Percentiles rank a stretch among this genome's conserved stretches.
Evolutionary conservation across 2,888 invertebrate genomes (phyloP).

Genomic region (Sinopyrophorus schimmeli): DNA sequence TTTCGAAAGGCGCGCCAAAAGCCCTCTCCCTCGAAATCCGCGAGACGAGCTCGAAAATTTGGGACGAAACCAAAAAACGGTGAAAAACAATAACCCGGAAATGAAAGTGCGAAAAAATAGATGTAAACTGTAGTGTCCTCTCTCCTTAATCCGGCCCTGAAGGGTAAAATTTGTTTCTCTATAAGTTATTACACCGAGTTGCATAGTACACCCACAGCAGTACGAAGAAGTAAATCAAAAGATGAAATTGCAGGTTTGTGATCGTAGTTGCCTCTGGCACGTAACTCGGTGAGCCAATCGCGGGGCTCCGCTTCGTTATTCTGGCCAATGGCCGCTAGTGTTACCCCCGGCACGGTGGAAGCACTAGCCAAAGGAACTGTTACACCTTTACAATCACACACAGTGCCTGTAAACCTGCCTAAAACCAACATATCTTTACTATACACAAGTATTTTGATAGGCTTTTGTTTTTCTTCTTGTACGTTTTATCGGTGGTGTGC

Average conservation of each 20-base stretch:
- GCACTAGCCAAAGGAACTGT: constrained; percentile 51
- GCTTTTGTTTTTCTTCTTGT: constrained; percentile 20
- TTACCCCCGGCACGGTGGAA: constrained; percentile 51
- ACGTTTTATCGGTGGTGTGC: too few species aligned
- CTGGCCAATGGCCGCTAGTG: constrained; percentile 56
- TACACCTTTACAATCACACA: constrained; percentile 44
- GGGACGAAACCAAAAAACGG: neutral
- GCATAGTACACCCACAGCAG: constrained; percentile 45
- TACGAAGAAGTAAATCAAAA: constrained; percentile 52
- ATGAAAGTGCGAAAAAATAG: constrained; percentile 14
- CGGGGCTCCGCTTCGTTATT: constrained; percentile 48
- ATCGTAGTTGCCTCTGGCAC: constrained; percentile 51
- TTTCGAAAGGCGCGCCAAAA: too few species aligned
- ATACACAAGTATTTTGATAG: constrained; percentile 31
- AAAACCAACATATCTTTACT: constrained; percentile 41
- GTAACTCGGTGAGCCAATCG: constrained; percentile 54
- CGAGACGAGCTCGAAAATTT: too few species aligned
- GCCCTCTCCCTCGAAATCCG: too few species aligned
- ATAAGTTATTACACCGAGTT: constrained; percentile 39
- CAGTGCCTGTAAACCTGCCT: constrained; percentile 52
- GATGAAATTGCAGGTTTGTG: constrained; percentile 54
- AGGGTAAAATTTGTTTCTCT: constrained; percentile 41
- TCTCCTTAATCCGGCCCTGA: constrained; percentile 44
- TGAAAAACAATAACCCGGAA: constrained; percentile 25
- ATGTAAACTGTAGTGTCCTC: constrained; percentile 30